Conservation (phyloP, 37 sponge, comb jelly and placozoan species). For the Ephydatia muelleri region DNA sequence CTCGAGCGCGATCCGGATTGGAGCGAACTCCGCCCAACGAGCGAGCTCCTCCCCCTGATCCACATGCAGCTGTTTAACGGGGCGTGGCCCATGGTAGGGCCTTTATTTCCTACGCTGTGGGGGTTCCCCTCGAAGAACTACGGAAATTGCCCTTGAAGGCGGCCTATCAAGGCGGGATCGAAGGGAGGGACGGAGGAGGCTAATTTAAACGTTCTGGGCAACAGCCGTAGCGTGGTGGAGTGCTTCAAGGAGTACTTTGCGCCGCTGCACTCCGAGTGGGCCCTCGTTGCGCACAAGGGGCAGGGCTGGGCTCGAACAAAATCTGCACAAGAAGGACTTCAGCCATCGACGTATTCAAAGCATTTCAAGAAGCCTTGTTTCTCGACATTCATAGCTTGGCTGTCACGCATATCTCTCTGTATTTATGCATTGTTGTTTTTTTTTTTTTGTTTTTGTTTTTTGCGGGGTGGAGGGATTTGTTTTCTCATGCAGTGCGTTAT, state of each 20-base stretch:
- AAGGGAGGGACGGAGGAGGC: background rate
- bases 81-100: conserved; percentile 40
- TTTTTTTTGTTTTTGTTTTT: too few relatives aligned
- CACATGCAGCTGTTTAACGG: conserved; percentile 59
- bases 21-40: conserved; percentile 30
- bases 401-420: too few relatives aligned
- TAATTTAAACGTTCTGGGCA: conserved; percentile 44
- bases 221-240: conserved; percentile 52
- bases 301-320: conserved; percentile 41
- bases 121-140: conserved; percentile 44
- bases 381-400: conserved; percentile 10
- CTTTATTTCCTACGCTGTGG: conserved; percentile 54
- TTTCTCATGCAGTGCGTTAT: too few relatives aligned
- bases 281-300: conserved; percentile 39
- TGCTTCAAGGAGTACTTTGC: conserved; percentile 47
- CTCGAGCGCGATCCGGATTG: conserved; percentile 46
- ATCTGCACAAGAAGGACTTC: conserved; percentile 10
- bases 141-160: conserved; percentile 14
- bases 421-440: background rate
- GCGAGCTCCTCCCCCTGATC: conserved; percentile 42
- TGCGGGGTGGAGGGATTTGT: too few relatives aligned
- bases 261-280: conserved; percentile 39
- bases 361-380: conserved; percentile 31
- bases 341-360: background rate
- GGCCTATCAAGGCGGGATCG: background rate